Percentiles rank a stretch among this genome's conserved stretches.
phyloP scores from a whole-genome alignment of 2,113 vertebrate genomes.

The Mastomys coucha region DNA sequence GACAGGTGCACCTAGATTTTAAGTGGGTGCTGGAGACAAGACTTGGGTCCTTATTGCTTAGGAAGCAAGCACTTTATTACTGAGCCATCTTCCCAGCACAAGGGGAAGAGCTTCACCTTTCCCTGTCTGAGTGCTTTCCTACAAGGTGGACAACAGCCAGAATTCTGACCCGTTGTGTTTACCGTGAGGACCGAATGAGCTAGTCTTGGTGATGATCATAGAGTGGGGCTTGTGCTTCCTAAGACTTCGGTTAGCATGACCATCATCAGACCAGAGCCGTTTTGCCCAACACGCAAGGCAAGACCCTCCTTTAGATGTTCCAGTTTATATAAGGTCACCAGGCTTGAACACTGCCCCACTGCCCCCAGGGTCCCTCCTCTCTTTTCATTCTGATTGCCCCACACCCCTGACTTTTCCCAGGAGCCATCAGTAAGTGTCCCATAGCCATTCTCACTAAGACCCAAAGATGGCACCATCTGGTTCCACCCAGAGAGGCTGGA shows the following conservation, averaged over 20 bases:
- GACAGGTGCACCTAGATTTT: background rate
- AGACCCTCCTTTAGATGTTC: background rate
- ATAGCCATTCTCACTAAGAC: slow-evolving; percentile 16
- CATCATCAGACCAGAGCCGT: background rate
- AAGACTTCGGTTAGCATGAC: too few species aligned
- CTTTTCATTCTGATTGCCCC: background rate
- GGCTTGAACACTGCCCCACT: background rate
- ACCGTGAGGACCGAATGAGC: background rate
- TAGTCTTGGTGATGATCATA: background rate
- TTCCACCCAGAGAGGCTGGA: slow-evolving; percentile 34
- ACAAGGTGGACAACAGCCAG: background rate
- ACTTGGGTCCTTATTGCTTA: background rate
- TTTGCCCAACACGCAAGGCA: background rate
- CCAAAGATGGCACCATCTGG: background rate
- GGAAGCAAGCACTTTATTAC: background rate
- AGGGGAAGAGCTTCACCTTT: background rate
- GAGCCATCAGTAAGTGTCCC: background rate
- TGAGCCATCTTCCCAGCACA: background rate
- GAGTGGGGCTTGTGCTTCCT: background rate
- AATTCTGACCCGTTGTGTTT: background rate
- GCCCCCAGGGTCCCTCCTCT: background rate
- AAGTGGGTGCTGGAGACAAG: background rate
- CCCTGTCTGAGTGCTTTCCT: background rate
- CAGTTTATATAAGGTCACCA: background rate
- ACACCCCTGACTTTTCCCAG: too few species aligned